A percentile compares a stretch with the other conserved stretches of the same genome.
phyloP scores from a whole-genome alignment of 2,888 invertebrate genomes.

The Kuschelorhynchus macadamiae region DNA sequence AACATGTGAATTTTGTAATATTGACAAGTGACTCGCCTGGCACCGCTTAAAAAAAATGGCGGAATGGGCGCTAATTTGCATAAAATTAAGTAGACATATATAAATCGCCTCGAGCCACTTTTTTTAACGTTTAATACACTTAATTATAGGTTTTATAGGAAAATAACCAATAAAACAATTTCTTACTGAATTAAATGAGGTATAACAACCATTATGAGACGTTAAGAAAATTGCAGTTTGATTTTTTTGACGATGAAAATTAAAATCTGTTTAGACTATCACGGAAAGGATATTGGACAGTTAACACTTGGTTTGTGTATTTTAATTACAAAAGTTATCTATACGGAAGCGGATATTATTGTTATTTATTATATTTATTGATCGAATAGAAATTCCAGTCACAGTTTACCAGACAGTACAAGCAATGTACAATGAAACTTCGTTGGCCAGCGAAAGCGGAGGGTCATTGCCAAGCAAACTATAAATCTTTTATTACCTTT shows the following conservation, averaged over 20 bases:
- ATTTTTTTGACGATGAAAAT: slow-evolving; percentile 8
- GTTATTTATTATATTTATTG: slow-evolving; percentile 3
- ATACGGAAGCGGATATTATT: background rate
- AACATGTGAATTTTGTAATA: slow-evolving; percentile 11
- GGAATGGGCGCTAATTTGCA: slow-evolving; percentile 25
- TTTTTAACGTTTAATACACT: slow-evolving; percentile 39
- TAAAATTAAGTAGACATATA: slow-evolving; percentile 30
- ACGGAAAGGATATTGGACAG: slow-evolving; percentile 3
- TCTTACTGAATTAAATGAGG: slow-evolving; percentile 34
- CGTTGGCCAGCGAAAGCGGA: too few species aligned
- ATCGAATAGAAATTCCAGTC: too few species aligned
- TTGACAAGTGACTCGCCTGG: background rate
- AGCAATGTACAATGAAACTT: too few species aligned
- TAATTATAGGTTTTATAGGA: slow-evolving; percentile 41
- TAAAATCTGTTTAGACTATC: slow-evolving; percentile 12
- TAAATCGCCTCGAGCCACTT: slow-evolving; percentile 33
- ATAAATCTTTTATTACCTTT: too few species aligned
- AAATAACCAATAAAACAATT: slow-evolving; percentile 27
- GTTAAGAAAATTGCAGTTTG: slow-evolving; percentile 21
- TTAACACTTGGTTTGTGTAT: slow-evolving; percentile 26
- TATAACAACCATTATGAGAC: slow-evolving; percentile 34
- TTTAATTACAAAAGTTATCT: slow-evolving; percentile 17
- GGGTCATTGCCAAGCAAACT: too few species aligned
- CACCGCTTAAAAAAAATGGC: slow-evolving; percentile 15
- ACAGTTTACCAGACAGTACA: too few species aligned